A percentile compares a stretch with the other conserved stretches of the same genome.
phyloP scores from a whole-genome alignment of 1,140 invertebrate genomes.

The Drosophila ironensis region DNA sequence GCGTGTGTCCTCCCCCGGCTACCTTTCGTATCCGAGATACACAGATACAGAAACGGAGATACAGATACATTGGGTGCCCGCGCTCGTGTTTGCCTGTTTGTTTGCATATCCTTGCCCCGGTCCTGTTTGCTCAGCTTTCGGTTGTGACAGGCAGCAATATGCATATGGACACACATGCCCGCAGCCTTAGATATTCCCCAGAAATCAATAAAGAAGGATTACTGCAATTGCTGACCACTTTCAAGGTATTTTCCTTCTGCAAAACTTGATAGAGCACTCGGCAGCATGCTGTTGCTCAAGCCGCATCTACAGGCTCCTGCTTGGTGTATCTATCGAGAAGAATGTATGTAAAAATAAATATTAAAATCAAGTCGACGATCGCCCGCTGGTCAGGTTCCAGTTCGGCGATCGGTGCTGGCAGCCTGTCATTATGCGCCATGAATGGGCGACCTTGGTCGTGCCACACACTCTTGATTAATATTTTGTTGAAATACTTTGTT shows the following conservation, averaged over 20 bases:
- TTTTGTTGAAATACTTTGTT: conserved; percentile 39
- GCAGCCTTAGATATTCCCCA: background rate
- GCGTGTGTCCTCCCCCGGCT: no score
- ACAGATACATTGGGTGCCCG: background rate
- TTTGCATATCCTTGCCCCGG: conserved; percentile 54
- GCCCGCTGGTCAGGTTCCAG: background rate
- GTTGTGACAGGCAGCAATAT: conserved; percentile 23
- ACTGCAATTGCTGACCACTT: background rate
- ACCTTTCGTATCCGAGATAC: conserved; percentile 57
- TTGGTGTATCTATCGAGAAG: no score
- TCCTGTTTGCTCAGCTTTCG: conserved; percentile 67
- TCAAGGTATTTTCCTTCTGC: no score
- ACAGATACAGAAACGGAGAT: conserved; percentile 26
- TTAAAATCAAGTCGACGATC: no score
- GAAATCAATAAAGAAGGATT: background rate
- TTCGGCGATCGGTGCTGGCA: conserved; percentile 1
- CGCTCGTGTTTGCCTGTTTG: conserved; percentile 46
- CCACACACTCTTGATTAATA: conserved; percentile 52
- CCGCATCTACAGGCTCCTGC: no score
- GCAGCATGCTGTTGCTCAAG: no score
- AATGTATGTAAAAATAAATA: no score
- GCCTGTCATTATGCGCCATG: conserved; percentile 26
- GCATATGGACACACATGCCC: conserved; percentile 27
- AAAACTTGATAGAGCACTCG: no score
- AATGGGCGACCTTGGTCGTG: conserved; percentile 18